Evolutionary conservation across 2,888 invertebrate genomes (phyloP).

Genomic region (Tetranychus piercei): DNA sequence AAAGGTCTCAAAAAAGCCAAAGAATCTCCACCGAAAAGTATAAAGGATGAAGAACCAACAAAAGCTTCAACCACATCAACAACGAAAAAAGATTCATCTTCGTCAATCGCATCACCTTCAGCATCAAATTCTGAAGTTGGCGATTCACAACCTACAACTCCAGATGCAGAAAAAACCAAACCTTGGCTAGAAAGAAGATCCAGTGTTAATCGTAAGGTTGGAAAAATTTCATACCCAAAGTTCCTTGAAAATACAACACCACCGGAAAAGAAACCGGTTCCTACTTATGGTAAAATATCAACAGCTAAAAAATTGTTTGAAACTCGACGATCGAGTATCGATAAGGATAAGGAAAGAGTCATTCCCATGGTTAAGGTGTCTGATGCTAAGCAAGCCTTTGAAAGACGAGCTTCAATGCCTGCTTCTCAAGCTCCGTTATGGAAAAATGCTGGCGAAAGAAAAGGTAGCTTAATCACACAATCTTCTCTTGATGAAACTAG

Average conservation of each 20-base stretch:
- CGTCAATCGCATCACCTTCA: neutral
- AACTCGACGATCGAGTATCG: conserved; percentile 14
- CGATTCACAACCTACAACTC: conserved; percentile 22
- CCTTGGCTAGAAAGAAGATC: neutral
- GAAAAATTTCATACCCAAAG: conserved; percentile 8
- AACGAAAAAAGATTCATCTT: neutral
- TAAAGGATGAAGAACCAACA: neutral
- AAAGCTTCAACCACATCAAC: neutral
- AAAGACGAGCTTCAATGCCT: conserved; percentile 31
- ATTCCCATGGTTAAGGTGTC: conserved; percentile 45
- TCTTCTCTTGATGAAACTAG: neutral
- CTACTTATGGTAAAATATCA: conserved; percentile 23
- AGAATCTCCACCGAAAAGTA: conserved; percentile 2
- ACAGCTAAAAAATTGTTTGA: conserved; percentile 23
- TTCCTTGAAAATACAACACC: conserved; percentile 14
- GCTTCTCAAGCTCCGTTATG: conserved; percentile 5
- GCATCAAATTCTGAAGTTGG: neutral
- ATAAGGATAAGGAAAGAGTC: conserved; percentile 12
- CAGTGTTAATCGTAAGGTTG: neutral
- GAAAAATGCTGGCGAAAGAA: conserved; percentile 8
- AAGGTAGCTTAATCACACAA: neutral
- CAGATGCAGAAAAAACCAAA: conserved; percentile 18
- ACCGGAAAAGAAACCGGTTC: conserved; percentile 18
- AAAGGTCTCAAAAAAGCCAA: neutral
- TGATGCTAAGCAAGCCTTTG: conserved; percentile 67